Percentiles rank a stretch among this genome's conserved stretches.
Conservation (phyloP, 2,113 vertebrate species). For the Fulmarus glacialis region DNA sequence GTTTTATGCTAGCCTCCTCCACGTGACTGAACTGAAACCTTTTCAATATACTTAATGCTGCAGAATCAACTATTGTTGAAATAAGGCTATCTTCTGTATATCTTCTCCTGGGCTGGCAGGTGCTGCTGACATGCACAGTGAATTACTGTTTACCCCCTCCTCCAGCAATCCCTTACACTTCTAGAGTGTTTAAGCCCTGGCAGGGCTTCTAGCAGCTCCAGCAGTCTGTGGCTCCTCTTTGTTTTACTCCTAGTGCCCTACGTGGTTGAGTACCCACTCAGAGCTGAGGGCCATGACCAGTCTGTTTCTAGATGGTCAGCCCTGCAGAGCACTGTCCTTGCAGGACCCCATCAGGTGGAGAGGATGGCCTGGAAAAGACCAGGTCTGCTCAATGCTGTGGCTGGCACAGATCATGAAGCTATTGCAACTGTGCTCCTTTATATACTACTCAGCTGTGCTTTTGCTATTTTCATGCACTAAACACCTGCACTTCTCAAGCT, state of each 20-base stretch:
- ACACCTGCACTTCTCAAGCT: not conserved
- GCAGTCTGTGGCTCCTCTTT: not conserved
- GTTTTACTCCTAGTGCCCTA: not conserved
- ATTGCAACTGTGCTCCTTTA: not conserved
- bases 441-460: not conserved
- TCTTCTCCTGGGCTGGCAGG: not conserved
- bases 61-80: not conserved
- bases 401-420: not conserved
- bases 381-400: rapidly evolving
- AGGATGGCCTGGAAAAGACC: not conserved
- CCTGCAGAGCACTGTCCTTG: not conserved
- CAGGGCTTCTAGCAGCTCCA: not conserved
- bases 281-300: not conserved
- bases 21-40: not conserved
- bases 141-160: not conserved
- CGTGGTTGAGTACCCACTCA: not conserved
- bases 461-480: not conserved
- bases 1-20: not conserved
- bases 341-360: rapidly evolving
- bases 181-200: not conserved
- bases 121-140: not conserved
- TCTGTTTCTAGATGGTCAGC: not conserved
- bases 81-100: not conserved
- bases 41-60: not conserved
- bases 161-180: not conserved